A percentile compares a stretch with the other conserved stretches of the same genome.
These are phyloP conservation scores for Sebastolobus alascanus DNA, from an alignment of 2,797 vertebrate species.

Conservation along the genomic window DNA sequence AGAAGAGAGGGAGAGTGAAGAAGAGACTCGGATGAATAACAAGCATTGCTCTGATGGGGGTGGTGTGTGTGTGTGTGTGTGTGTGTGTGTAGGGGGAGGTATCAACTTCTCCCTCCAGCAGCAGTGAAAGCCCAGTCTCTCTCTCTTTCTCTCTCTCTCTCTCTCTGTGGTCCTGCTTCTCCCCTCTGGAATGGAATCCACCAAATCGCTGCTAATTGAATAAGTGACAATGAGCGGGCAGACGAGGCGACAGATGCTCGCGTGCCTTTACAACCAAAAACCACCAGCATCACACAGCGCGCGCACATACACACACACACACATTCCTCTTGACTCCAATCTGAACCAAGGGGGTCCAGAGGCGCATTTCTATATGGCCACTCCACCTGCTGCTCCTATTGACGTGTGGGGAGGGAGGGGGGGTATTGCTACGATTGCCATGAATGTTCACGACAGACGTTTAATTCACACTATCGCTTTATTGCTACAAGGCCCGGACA, in stretches of 20 bases:
- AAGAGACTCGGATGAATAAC: constrained; percentile 82
- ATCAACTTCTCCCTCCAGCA: constrained; percentile 54
- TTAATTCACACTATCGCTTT: constrained; percentile 87
- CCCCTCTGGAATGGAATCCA: constrained; percentile 72
- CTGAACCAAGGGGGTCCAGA: constrained; percentile 68
- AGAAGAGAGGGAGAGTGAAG: constrained; percentile 54
- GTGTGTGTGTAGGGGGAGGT: constrained; percentile 25
- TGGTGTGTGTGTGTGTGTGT: constrained; percentile 24
- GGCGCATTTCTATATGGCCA: constrained; percentile 78
- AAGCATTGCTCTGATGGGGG: constrained; percentile 69
- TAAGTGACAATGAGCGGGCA: constrained; percentile 91
- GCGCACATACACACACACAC: not conserved
- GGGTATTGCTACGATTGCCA: constrained; percentile 38
- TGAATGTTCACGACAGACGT: constrained; percentile 84
- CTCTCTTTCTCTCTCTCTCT: not conserved
- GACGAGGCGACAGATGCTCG: constrained; percentile 96
- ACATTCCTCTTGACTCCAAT: constrained; percentile 82
- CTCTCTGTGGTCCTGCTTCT: constrained; percentile 47
- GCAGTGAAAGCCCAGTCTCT: constrained; percentile 64
- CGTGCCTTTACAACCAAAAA: constrained; percentile 94
- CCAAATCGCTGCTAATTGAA: constrained; percentile 92
- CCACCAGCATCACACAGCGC: constrained; percentile 42
- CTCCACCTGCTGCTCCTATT: constrained; percentile 93
- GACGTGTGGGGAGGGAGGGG: constrained; percentile 58
- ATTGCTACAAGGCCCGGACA: constrained; percentile 67